Base-by-base conservation (phyloP, 2,888 invertebrate genomes). In the Callyntrura sp. region DNA sequence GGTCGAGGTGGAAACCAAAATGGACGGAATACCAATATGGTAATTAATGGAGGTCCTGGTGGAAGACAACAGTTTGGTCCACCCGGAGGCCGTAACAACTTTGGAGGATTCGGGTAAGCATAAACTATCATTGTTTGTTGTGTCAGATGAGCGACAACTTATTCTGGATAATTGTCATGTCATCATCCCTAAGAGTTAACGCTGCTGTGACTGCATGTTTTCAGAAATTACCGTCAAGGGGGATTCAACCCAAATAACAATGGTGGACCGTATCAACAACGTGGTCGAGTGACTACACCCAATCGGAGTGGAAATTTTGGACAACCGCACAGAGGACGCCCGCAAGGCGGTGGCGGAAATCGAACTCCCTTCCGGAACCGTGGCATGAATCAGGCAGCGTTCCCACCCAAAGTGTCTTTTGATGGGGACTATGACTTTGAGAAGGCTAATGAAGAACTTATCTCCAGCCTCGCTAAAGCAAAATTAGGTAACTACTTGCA, bases 341-440 rank as follows among this genome's bases (percentile, higher is more conserved):
- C 73, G 79, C 65, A 91, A 45, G 92, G 90, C 79, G 79, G 92
- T 11, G 90, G 81, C 17, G 82, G 87, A 28, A 78, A 68, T 23
- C 81, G 91, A 1, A 90, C 90, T 68, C 92, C 92, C 81, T 90
- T 90, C 76, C 87, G 90, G 9, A 43, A 62, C 62, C 65, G 91
- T 35, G 93, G 93, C 84, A 90, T 92, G 85, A 91, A 85, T 68
- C 87, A 90, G 60, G 92, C 85, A 6, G 88, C 88, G 48, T 84
- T 91, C 85, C 91, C 91, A 73, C 91, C 91, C 43, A 92, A 92
- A 87, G 91, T 93, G 43, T 91, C 93, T n/a, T 99, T 99, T 95
- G 98, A 98, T 93, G 97, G 97, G 93, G 99, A 99, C 94, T 99
- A 98, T 94, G 99, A 99, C 95, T 99, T 99, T 94, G 99, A 99